Evolutionary conservation across 2,797 vertebrate species (phyloP).

Genomic region (Dendrocincla fuliginosa): DNA sequence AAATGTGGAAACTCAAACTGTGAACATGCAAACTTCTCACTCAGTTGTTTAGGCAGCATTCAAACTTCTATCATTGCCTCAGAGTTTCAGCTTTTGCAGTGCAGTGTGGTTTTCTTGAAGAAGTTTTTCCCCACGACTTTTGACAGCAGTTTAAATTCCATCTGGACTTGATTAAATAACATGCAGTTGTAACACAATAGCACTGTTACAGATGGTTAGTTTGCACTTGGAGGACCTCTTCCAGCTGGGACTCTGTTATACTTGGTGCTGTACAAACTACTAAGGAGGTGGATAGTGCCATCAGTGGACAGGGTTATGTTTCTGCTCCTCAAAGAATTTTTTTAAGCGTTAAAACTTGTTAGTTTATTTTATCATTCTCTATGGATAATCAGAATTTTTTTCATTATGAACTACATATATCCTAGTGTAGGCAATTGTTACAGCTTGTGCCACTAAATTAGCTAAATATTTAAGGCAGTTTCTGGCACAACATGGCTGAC

Average conservation of each 20-base stretch:
- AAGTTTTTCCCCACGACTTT: not conserved
- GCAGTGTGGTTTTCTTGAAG: not conserved
- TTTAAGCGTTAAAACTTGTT: not conserved
- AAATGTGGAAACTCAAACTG: not conserved
- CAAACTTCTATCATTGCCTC: not conserved
- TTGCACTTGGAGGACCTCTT: not conserved
- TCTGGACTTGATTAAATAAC: conserved; percentile 8
- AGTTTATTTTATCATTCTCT: not conserved
- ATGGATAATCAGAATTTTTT: not conserved
- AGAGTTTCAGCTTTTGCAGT: not conserved
- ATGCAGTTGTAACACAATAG: not conserved
- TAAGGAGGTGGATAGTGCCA: not conserved
- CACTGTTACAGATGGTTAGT: not conserved
- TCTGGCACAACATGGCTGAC: not conserved
- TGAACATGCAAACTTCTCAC: not conserved
- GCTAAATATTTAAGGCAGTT: not conserved
- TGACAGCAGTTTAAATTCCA: not conserved
- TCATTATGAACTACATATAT: not conserved
- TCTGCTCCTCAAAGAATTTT: not conserved
- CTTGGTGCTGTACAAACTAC: not conserved
- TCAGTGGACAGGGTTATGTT: not conserved
- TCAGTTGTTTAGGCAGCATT: not conserved
- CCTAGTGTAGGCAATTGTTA: not conserved
- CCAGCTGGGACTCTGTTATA: not conserved
- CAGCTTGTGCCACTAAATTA: not conserved